A percentile compares a stretch with the other conserved stretches of the same genome.
phyloP scores from a whole-genome alignment of 2,113 vertebrate genomes.

The Scomber colias region DNA sequence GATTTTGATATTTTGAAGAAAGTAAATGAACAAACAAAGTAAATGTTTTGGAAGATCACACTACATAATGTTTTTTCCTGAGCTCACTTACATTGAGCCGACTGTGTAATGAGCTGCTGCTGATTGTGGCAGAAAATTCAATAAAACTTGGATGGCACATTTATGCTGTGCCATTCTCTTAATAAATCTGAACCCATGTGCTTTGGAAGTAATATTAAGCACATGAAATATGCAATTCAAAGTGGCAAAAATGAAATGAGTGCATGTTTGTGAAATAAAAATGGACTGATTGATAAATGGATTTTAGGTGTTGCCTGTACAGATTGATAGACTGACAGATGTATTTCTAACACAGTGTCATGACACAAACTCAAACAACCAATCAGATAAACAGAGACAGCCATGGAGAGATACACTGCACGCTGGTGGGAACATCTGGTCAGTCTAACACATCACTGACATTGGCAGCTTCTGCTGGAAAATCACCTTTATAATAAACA shows the following conservation, averaged over 20 bases:
- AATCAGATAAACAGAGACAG: background rate
- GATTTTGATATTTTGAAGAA: background rate
- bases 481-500: constrained; percentile 39
- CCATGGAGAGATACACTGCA: constrained; percentile 9
- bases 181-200: background rate
- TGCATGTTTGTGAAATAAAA: too few relatives aligned
- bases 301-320: background rate
- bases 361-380: constrained; percentile 8
- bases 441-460: constrained; percentile 30
- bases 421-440: constrained; percentile 57
- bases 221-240: background rate
- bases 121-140: background rate
- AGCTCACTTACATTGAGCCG: background rate
- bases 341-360: background rate
- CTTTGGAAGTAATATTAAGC: constrained; percentile 13
- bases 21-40: too few relatives aligned
- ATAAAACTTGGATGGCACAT: constrained; percentile 12
- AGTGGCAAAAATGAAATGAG: too few relatives aligned
- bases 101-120: background rate
- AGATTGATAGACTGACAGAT: background rate
- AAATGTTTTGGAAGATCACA: background rate
- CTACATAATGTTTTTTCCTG: constrained; percentile 1
- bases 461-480: constrained; percentile 52
- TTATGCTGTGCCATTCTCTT: background rate
- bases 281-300: background rate